phyloP scores from a whole-genome alignment of 2,113 vertebrate species.

The Neodon shergylaensis region DNA sequence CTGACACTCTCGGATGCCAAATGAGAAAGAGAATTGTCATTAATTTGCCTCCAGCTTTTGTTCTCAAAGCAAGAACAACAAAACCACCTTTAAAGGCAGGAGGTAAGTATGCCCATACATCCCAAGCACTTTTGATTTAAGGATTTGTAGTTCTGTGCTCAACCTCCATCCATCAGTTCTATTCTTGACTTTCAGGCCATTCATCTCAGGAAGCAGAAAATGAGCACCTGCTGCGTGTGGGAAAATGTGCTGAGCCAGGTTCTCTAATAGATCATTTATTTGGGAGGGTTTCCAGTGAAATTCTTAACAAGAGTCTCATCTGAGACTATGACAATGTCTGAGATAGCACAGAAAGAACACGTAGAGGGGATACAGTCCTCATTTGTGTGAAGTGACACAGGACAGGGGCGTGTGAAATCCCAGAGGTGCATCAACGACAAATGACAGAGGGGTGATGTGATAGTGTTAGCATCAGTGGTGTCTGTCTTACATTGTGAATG shows the following conservation, averaged over 20 bases:
- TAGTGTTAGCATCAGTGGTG: not conserved
- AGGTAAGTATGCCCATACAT: not conserved
- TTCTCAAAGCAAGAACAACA: not conserved
- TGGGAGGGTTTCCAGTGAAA: not conserved
- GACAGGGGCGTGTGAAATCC: not conserved
- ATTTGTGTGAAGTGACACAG: not conserved
- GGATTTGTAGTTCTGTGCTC: not conserved
- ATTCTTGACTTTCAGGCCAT: not conserved
- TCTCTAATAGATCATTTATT: not conserved
- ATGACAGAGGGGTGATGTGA: not conserved
- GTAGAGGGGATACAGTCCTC: not conserved
- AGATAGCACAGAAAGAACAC: not conserved
- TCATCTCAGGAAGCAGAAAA: slow-evolving; percentile 24
- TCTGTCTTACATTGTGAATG: not conserved
- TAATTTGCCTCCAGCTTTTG: not conserved
- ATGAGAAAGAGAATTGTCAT: not conserved
- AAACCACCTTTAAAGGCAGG: not conserved
- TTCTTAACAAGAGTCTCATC: not conserved
- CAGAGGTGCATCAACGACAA: not conserved
- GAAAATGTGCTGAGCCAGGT: not conserved
- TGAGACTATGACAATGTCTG: not conserved
- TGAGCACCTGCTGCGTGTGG: not conserved
- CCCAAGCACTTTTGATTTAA: not conserved
- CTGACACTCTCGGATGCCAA: not conserved
- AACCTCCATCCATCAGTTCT: not conserved